A percentile compares a stretch with the other conserved stretches of the same genome.
phyloP scores from a whole-genome alignment of 37 sponge, comb jelly and placozoan species.

The Mnemiopsis leidyi region DNA sequence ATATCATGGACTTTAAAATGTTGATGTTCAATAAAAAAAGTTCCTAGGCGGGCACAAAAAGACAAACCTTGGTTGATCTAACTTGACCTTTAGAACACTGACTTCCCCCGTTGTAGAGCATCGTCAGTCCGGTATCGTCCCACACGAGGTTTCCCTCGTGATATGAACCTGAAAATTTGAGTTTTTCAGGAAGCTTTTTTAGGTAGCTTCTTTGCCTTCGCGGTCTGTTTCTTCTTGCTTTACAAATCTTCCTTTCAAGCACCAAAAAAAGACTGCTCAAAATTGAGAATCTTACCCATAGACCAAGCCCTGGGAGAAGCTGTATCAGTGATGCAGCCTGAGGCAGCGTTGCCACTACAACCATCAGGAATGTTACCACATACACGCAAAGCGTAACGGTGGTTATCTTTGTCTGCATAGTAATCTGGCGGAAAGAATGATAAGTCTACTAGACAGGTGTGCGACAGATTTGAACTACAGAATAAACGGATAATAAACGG shows the following conservation, averaged over 20 bases:
- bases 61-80: slow-evolving; percentile 50
- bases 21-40: too few species aligned
- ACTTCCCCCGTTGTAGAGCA: background rate
- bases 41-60: too few species aligned
- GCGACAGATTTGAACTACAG: too few species aligned
- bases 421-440: background rate
- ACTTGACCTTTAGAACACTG: slow-evolving; percentile 60
- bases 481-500: too few species aligned
- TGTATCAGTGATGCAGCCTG: slow-evolving; percentile 2
- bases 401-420: background rate
- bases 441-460: too few species aligned
- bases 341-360: slow-evolving; percentile 19
- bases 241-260: too few species aligned
- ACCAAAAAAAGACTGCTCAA: too few species aligned
- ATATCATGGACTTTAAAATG: too few species aligned
- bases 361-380: background rate
- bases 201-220: too few species aligned
- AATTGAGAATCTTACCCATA: slow-evolving; percentile 13
- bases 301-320: background rate
- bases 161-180: background rate
- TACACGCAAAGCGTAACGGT: background rate
- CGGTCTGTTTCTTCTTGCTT: too few species aligned
- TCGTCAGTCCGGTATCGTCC: slow-evolving; percentile 33
- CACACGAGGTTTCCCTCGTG: slow-evolving; percentile 39
- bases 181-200: too few species aligned